These are phyloP conservation scores for Diadema setosum DNA, from an alignment of 35 echinoderm and acorn worm genomes.

Conservation along the genomic window DNA sequence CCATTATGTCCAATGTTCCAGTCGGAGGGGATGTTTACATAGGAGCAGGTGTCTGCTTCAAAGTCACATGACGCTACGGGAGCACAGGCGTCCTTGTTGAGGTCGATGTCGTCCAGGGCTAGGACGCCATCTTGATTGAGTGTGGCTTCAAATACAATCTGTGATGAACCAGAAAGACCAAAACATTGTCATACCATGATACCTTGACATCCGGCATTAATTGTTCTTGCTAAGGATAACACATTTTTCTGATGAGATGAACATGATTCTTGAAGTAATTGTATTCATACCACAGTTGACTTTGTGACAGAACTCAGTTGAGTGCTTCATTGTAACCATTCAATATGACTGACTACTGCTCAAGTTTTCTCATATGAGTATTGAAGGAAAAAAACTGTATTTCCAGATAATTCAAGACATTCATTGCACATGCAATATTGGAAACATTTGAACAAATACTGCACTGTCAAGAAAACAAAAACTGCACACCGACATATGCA, in stretches of 20 bases:
- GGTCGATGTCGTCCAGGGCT: conserved; percentile 78
- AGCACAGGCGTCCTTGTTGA: conserved; percentile 41
- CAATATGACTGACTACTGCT: too few relatives aligned
- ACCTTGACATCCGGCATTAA: too few relatives aligned
- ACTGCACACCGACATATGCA: not conserved
- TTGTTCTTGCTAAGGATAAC: too few relatives aligned
- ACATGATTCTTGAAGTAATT: too few relatives aligned
- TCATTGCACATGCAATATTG: not conserved
- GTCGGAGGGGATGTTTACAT: conserved; percentile 35
- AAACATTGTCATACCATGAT: too few relatives aligned
- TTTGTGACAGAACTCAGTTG: too few relatives aligned
- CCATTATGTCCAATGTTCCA: not conserved
- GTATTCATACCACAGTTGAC: too few relatives aligned
- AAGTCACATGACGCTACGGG: conserved; percentile 66
- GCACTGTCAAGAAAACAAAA: not conserved
- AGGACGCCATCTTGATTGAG: conserved; percentile 27
- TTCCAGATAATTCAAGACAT: too few relatives aligned
- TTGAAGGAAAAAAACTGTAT: too few relatives aligned
- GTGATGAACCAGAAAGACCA: not conserved
- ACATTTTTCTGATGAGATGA: too few relatives aligned
- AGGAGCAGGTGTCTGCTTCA: conserved; percentile 76
- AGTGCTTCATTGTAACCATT: too few relatives aligned
- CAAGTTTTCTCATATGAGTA: too few relatives aligned
- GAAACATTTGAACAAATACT: not conserved
- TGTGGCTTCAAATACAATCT: conserved; percentile 58